Conservation (phyloP, 2,888 invertebrate genomes). For the Patella depressa region DNA sequence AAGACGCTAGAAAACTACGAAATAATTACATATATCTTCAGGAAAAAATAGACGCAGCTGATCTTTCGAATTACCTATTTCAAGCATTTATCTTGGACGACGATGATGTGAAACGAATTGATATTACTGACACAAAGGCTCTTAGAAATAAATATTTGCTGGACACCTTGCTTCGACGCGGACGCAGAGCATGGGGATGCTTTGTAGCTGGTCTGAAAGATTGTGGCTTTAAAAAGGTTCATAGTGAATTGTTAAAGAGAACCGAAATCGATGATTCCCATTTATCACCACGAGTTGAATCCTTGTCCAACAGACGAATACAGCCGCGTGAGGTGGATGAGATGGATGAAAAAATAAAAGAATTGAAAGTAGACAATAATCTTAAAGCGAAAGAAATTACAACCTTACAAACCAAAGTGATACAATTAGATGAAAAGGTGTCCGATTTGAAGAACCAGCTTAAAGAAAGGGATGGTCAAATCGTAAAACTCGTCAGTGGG, state of each 20-base stretch:
- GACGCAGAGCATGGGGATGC: neutral
- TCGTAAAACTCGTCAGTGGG: too few species aligned
- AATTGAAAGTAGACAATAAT: too few species aligned
- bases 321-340: too few species aligned
- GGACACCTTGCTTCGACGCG: neutral
- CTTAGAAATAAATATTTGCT: neutral
- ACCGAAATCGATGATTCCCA: neutral
- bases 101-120: neutral
- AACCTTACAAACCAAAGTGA: too few species aligned
- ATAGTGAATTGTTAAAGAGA: neutral
- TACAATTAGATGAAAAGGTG: too few species aligned
- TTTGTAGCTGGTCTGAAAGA: neutral
- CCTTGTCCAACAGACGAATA: too few species aligned
- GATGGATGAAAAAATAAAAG: too few species aligned
- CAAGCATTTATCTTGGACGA: neutral
- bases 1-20: neutral
- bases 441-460: too few species aligned
- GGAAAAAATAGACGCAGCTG: neutral
- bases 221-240: neutral
- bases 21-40: neutral
- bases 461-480: too few species aligned
- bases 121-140: neutral
- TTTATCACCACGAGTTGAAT: neutral
- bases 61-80: neutral
- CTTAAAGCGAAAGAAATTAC: too few species aligned